Evolutionary conservation across 2,113 vertebrate species (phyloP).

Genomic region (Zeus faber): DNA sequence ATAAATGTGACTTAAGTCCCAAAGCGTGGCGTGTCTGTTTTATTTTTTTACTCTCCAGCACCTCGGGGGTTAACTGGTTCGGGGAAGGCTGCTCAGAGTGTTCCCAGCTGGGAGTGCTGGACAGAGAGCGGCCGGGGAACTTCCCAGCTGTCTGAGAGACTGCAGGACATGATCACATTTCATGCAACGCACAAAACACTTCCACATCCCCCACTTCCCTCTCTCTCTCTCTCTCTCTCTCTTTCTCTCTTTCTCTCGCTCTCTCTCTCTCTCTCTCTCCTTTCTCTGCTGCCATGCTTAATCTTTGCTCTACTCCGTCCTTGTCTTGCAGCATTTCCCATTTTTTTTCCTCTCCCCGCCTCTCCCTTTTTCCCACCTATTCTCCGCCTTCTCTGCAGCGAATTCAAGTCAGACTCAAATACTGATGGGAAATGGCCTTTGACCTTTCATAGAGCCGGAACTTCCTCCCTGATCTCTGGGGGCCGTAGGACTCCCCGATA

Average conservation of each 20-base stretch:
- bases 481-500: no score
- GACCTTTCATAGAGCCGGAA: conserved; percentile 47
- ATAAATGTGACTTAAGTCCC: conserved; percentile 83
- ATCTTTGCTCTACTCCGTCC: no score
- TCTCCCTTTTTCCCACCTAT: no score
- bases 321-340: no score
- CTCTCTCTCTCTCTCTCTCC: conserved; percentile 4
- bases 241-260: conserved; percentile 8
- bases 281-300: no score
- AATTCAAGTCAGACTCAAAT: conserved; percentile 36
- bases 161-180: conserved; percentile 64
- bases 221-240: neutral
- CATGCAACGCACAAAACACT: conserved; percentile 58
- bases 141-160: conserved; percentile 63
- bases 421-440: conserved; percentile 29
- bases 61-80: conserved; percentile 44
- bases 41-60: conserved; percentile 19
- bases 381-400: conserved; percentile 13
- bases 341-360: no score
- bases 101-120: conserved; percentile 48
- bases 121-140: conserved; percentile 29
- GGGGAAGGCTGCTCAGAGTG: conserved; percentile 30
- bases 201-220: conserved; percentile 13
- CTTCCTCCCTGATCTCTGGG: conserved; percentile 53
- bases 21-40: conserved; percentile 32